Evolutionary conservation across 1,140 invertebrate genomes (phyloP), one percentile per base, ranked within the genome.

Genomic region (Elysia chlorotica): DNA sequence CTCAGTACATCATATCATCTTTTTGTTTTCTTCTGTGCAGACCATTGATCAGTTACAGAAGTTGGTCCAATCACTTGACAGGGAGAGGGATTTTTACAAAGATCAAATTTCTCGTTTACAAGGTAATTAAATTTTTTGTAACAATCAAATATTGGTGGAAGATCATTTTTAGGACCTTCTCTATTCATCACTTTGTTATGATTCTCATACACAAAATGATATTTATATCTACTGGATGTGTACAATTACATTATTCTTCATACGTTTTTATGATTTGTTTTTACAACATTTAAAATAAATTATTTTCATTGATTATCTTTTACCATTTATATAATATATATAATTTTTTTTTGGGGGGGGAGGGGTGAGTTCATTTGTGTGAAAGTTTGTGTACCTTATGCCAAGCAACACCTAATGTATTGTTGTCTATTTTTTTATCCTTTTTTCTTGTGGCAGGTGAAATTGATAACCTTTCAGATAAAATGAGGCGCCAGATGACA

Each of bases 91-190:
- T 31, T 71, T 31, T 53, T 63, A 71, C 28, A 62, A 71, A 25
- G 48, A 71, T 23, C 69, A 71, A 63, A 71, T 71, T 25, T 38
- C 69, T 62, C 38, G 31, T 2, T 36, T 71, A 37, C 61, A 71
- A 71, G 59, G 69, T 71, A 63, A 3, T 14, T 2, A 36, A n/a
- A n/a, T n/a, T n/a, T n/a, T n/a, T n/a, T n/a, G n/a, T n/a, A n/a
- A n/a, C n/a, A n/a, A n/a, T n/a, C n/a, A n/a, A n/a, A n/a, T n/a
- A n/a, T n/a, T n/a, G n/a, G n/a, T n/a, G n/a, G n/a, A n/a, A n/a
- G n/a, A n/a, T n/a, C n/a, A n/a, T n/a, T n/a, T n/a, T n/a, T n/a
- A n/a, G n/a, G n/a, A n/a, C n/a, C n/a, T n/a, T n/a, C n/a, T n/a
- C n/a, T n/a, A n/a, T n/a, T n/a, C n/a, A n/a, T n/a, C n/a, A n/a